Evolutionary conservation across 2,113 vertebrate genomes (phyloP).

Genomic region (Zosterops lateralis): DNA sequence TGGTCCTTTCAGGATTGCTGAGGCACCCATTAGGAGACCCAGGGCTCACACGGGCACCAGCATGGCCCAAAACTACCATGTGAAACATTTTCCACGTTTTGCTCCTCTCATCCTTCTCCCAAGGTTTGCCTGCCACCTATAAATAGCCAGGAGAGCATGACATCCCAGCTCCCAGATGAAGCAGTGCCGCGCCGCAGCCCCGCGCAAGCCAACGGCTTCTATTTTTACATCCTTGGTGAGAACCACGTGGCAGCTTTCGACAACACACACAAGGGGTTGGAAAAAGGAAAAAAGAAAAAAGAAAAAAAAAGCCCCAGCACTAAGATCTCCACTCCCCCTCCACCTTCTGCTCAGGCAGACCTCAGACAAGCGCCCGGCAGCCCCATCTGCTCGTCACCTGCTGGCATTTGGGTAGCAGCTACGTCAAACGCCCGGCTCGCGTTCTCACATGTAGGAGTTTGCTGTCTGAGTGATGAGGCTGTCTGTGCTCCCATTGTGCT

Average conservation of each 20-base stretch:
- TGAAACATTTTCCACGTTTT: neutral
- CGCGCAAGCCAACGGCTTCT: slow-evolving; percentile 51
- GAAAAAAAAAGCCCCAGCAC: neutral
- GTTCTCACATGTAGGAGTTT: slow-evolving; percentile 47
- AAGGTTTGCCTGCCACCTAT: slow-evolving; percentile 46
- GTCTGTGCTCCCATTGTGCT: slow-evolving; percentile 45
- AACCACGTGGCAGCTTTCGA: slow-evolving; percentile 64
- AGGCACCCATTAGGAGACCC: neutral
- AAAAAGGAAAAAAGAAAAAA: neutral
- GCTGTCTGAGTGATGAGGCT: slow-evolving; percentile 40
- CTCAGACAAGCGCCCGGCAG: slow-evolving; percentile 35
- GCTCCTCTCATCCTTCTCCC: neutral
- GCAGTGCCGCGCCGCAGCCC: slow-evolving; percentile 5
- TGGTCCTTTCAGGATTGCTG: accelerated
- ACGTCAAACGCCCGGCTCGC: slow-evolving; percentile 42
- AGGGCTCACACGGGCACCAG: neutral
- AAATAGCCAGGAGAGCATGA: slow-evolving; percentile 63
- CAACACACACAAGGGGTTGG: neutral
- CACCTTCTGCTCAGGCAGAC: slow-evolving; percentile 59
- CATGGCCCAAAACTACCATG: neutral
- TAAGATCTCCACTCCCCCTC: slow-evolving; percentile 44
- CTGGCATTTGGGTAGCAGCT: slow-evolving; percentile 55
- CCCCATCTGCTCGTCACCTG: slow-evolving; percentile 71
- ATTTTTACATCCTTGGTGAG: slow-evolving; percentile 70
- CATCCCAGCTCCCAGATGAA: slow-evolving; percentile 52